These are phyloP conservation scores for Chelonoidis abingdonii DNA, from an alignment of 2,113 vertebrate genomes.

Conservation along the genomic window DNA sequence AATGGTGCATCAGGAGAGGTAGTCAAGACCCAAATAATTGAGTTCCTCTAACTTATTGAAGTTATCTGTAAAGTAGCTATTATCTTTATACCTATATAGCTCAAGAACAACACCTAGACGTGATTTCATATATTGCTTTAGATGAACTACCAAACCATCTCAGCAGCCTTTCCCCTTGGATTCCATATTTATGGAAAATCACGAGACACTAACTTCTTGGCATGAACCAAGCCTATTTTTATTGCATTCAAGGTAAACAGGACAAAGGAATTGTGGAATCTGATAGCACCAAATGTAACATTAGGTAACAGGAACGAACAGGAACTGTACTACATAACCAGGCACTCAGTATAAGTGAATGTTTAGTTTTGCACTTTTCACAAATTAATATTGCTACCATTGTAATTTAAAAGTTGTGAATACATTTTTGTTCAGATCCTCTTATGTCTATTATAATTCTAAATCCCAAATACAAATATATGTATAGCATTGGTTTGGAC, in stretches of 20 bases:
- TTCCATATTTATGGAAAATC: slow-evolving; percentile 44
- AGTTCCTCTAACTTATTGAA: neutral
- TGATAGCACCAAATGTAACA: slow-evolving; percentile 27
- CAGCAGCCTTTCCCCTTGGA: slow-evolving; percentile 13
- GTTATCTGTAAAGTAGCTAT: neutral
- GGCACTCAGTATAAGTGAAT: neutral
- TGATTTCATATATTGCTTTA: slow-evolving; percentile 19
- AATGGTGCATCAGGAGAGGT: neutral
- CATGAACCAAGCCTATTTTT: neutral
- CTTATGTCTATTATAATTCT: neutral
- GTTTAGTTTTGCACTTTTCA: slow-evolving; percentile 2
- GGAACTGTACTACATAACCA: neutral
- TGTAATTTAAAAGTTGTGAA: neutral
- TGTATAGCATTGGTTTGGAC: neutral
- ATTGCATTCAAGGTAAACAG: slow-evolving; percentile 34
- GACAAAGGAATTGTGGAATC: slow-evolving; percentile 6
- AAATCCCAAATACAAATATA: neutral
- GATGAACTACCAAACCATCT: slow-evolving; percentile 6
- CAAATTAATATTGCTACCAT: neutral
- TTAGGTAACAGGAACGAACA: neutral
- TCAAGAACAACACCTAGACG: slow-evolving; percentile 16
- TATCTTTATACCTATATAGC: slow-evolving; percentile 29
- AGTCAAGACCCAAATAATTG: neutral
- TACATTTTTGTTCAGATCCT: neutral
- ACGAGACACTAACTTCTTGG: slow-evolving; percentile 44